Base-by-base conservation (phyloP, 2,113 vertebrate genomes). In the Muscicapa adusta region DNA sequence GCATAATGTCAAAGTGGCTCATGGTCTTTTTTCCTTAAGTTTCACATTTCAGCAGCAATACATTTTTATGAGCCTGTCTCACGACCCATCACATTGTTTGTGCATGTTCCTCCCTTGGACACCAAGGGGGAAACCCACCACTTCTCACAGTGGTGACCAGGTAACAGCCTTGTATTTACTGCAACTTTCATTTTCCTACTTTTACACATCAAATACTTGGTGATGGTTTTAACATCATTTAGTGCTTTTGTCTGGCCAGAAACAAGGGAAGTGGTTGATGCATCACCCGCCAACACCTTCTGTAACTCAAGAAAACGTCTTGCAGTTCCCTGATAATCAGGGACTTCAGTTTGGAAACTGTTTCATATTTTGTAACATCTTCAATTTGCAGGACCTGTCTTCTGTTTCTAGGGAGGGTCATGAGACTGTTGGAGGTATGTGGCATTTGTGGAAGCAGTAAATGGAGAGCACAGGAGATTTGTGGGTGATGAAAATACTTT, bases 401-500 rank as follows among this genome's bases (percentile, higher is more conserved):
- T 73, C 54, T 85, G 23, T 90, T 93, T 72, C 56, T 85, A n/a
- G 54, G 45, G 58, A 53, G 81, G 74, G 89, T 80, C 87, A 33
- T 33, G 83, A 73, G 50, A 36, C 58, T 92, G n/a, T 73, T 71
- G 57, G 71, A 91, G 54, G 31, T 61, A 33, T 33, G 15, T 91
- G 57, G 67, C 62, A 74, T 67, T 96, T 82, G 54, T 89, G 83
- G 85, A 92, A 92, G 83, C 71, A 67, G 70, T 80, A 89, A 89
- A 91, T 61, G 42, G 63, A 93, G 50, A 84, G 31, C 92, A 74
- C 58, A 34, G 42, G 88, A 95, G 89, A 63, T 91, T 88, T 89
- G 81, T 85, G 91, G 79, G 58, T 88, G 88, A 84, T 82, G 88
- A 78, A 95, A 96, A 89, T 56, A 76, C 79, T 76, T 92, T 61